Base-by-base conservation (phyloP, 2,888 invertebrate species). In the Drosophila picticornis region DNA sequence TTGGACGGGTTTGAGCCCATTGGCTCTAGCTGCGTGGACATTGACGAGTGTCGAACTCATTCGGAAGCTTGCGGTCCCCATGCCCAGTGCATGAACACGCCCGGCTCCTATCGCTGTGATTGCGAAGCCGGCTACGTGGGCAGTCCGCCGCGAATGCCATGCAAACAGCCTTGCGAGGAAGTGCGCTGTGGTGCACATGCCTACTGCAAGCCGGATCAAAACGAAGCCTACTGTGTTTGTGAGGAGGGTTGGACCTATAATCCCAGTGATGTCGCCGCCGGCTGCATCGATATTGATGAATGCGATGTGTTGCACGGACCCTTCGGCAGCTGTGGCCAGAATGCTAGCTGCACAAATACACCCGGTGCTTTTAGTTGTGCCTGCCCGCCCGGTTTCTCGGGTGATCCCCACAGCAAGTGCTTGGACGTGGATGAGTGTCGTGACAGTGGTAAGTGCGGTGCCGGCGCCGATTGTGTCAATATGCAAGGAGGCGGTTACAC, bases 161-260 rank as follows among this genome's bases (percentile, higher is more conserved):
- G 98, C 94, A 97, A 97, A 94, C 98, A 97, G 81, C 98, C 98
- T 0, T 98, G 98, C 91, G 97, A 98, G 92, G 97, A 97, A 93
- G 97, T 98, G 1, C 96, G 96, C 91, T 98, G 98, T 91, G 97
- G 97, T 22, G 95, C 96, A 11, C 98, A 98, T 92, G 97, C 98
- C 2, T 97, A 95, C 91, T 98, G 98, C 92, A 97, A 98, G 92
- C 96, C 97, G 0, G 97, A 98, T 84, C 97, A 97, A 38, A 95
- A 95, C 70, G 98, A 98, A 93, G 98, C 98, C 0, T 97, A 97
- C 87, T 98, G 98, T 88, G 96, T 98, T 56, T 98, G 98, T 91
- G 97, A 98, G 91, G 97, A 97, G 70, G 98, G 98, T 1, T 98
- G 98, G 97, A 97, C 97, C 0, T 98, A 97, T 91, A 96, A 98